Percentiles rank a stretch among this genome's conserved stretches.
Conservation (phyloP, 64 coral and sea anemone species). For the Anthopleura sola region DNA sequence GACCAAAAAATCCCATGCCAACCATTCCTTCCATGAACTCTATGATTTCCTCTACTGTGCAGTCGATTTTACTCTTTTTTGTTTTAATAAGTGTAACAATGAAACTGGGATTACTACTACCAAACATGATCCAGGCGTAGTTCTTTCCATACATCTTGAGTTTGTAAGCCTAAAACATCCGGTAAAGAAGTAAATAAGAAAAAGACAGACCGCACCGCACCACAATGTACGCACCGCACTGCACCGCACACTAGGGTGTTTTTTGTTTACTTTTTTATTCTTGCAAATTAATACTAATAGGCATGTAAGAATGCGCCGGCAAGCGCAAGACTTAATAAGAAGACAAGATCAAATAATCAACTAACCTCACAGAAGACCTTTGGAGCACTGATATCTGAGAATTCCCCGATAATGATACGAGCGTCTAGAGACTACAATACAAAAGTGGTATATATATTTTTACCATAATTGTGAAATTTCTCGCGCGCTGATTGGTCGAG, state of each 20-base stretch:
- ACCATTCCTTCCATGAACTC: conserved; percentile 49
- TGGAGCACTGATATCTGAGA: conserved; percentile 35
- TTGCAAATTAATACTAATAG: too few species aligned
- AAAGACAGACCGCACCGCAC: too few species aligned
- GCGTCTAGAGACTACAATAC: conserved; percentile 58
- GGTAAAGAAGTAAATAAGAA: too few species aligned
- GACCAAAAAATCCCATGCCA: conserved; percentile 40
- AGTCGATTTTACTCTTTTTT: neutral
- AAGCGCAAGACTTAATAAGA: too few species aligned
- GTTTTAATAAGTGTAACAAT: conserved; percentile 13
- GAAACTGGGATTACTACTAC: conserved; percentile 18
- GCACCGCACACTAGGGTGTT: too few species aligned
- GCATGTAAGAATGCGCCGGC: too few species aligned
- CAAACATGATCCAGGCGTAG: conserved; percentile 87
- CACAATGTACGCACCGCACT: too few species aligned
- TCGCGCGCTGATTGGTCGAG: too few species aligned
- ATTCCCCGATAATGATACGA: conserved; percentile 85
- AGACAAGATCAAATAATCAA: neutral
- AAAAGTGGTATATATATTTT: neutral
- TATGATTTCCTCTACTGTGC: conserved; percentile 46
- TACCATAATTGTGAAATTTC: too few species aligned
- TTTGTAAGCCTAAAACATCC: conserved; percentile 63
- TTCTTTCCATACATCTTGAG: conserved; percentile 73
- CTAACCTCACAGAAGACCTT: conserved; percentile 81
- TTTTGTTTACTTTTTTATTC: too few species aligned